A percentile compares a stretch with the other conserved stretches of the same genome.
Evolutionary conservation across 1,140 invertebrate species (phyloP).

Genomic region (Tribolium madens): DNA sequence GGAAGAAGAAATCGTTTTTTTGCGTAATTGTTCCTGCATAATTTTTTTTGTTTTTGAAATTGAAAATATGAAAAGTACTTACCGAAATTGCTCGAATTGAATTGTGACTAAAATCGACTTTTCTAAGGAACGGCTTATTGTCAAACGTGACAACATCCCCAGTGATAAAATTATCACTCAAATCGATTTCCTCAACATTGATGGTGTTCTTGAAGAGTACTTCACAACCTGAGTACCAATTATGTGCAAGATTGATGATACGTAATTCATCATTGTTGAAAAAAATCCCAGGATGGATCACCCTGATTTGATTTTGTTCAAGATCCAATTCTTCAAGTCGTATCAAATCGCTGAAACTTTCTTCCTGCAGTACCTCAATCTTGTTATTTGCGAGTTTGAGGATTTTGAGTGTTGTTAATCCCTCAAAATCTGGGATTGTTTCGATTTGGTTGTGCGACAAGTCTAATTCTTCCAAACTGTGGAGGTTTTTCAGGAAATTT

Average conservation of each 20-base stretch:
- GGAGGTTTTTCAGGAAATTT: background rate
- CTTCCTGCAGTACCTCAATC: background rate
- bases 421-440: background rate
- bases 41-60: no score
- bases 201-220: background rate
- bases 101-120: constrained; percentile 41
- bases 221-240: constrained; percentile 1
- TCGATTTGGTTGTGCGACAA: background rate
- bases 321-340: constrained; percentile 32
- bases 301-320: constrained; percentile 22
- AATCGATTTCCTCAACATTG: background rate
- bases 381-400: background rate
- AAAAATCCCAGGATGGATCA: constrained; percentile 8
- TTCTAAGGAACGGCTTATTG: background rate
- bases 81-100: background rate
- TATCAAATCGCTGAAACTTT: background rate
- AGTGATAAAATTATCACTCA: background rate
- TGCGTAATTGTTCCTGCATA: no score
- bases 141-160: background rate
- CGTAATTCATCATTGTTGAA: constrained; percentile 1
- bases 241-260: constrained; percentile 38
- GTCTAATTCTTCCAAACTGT: background rate
- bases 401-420: background rate
- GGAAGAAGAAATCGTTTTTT: no score
- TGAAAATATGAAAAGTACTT: no score